These are phyloP conservation scores for Oceanites oceanicus DNA, from an alignment of 2,113 vertebrate species.

Conservation along the genomic window DNA sequence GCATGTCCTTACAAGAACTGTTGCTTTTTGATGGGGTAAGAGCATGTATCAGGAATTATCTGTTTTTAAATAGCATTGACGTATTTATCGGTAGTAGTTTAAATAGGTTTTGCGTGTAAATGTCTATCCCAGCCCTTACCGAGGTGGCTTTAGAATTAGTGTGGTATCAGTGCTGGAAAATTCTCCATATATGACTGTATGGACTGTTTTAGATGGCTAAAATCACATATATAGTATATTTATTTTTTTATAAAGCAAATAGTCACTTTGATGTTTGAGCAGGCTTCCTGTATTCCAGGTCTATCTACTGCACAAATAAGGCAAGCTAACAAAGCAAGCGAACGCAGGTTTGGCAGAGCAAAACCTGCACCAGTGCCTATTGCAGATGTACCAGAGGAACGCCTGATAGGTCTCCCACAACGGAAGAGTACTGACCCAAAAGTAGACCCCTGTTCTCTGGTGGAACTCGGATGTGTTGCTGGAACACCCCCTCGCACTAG, in stretches of 20 bases:
- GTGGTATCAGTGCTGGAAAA: background rate
- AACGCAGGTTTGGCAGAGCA: conserved; percentile 48
- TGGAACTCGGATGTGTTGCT: conserved; percentile 15
- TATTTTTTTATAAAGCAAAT: background rate
- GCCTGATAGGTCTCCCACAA: background rate
- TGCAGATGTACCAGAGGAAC: conserved; percentile 48
- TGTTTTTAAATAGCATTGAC: background rate
- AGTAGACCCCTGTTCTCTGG: background rate
- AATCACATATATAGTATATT: rapidly evolving
- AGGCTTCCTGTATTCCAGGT: conserved; percentile 80
- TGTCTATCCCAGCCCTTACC: background rate
- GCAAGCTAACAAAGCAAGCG: conserved; percentile 65
- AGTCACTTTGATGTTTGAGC: conserved; percentile 69
- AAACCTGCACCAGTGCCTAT: conserved; percentile 38
- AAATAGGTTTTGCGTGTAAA: background rate
- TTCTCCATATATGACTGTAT: background rate
- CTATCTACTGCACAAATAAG: conserved; percentile 54
- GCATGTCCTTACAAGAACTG: background rate
- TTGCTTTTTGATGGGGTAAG: background rate
- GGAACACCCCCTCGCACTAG: conserved; percentile 22
- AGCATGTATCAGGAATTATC: background rate
- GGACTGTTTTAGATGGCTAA: background rate
- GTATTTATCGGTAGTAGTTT: background rate
- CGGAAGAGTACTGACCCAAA: conserved; percentile 57
- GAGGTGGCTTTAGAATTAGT: background rate